These are phyloP conservation scores for Caracal caracal DNA, from an alignment of 2,113 vertebrate genomes.

Conservation along the genomic window DNA sequence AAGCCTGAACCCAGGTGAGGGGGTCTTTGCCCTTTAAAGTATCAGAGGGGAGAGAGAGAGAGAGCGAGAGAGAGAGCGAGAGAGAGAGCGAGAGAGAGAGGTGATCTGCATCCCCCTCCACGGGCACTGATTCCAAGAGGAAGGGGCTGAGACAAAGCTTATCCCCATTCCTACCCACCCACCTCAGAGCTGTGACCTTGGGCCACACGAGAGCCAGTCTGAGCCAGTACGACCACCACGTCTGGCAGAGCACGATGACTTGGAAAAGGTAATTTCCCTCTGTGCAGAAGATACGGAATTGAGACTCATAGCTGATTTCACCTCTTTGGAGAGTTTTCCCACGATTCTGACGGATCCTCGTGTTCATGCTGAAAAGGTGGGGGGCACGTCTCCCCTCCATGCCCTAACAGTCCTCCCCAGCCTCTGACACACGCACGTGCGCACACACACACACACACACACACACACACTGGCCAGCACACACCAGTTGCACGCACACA, in stretches of 20 bases:
- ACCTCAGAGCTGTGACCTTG: background rate
- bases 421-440: background rate
- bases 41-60: background rate
- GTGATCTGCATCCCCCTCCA: background rate
- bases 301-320: background rate
- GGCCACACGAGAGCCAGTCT: no score
- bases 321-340: background rate
- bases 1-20: background rate
- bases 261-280: background rate
- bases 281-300: background rate
- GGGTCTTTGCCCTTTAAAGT: background rate
- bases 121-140: accelerated
- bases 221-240: accelerated
- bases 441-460: background rate
- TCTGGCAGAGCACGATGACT: accelerated
- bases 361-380: background rate
- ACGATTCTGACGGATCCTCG: accelerated
- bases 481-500: background rate
- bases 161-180: background rate
- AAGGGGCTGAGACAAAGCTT: background rate
- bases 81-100: background rate
- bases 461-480: background rate
- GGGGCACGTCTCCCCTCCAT: accelerated
- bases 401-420: no score
- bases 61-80: background rate